phyloP scores from a whole-genome alignment of 2,888 invertebrate species.

The Gortyna flavago region DNA sequence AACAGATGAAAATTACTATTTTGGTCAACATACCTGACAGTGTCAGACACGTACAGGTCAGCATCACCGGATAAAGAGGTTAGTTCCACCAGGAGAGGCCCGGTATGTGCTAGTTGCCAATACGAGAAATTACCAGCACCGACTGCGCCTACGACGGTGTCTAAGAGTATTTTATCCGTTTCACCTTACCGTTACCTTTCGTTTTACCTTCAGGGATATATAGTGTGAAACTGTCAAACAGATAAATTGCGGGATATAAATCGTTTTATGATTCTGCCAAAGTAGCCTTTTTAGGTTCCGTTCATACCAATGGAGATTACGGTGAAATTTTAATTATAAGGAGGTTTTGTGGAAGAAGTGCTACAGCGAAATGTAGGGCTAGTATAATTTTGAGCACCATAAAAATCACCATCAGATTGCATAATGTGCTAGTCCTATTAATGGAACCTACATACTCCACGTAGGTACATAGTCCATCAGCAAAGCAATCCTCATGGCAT shows the following conservation, averaged over 20 bases:
- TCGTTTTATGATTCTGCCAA: too few species aligned
- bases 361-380: too few species aligned
- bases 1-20: neutral
- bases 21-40: slow-evolving; percentile 74
- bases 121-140: slow-evolving; percentile 87
- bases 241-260: too few species aligned
- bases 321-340: neutral
- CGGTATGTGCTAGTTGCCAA: slow-evolving; percentile 84
- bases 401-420: neutral
- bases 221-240: too few species aligned
- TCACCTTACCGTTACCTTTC: too few species aligned
- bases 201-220: too few species aligned
- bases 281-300: too few species aligned
- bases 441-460: neutral
- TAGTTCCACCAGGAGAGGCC: slow-evolving; percentile 82
- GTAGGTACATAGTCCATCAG: neutral
- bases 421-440: neutral
- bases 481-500: neutral
- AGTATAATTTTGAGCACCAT: neutral
- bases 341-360: neutral
- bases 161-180: slow-evolving; percentile 79
- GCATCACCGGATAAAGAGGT: slow-evolving; percentile 84
- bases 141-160: slow-evolving; percentile 81
- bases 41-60: slow-evolving; percentile 85
- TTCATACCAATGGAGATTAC: neutral